Percentiles rank a stretch among this genome's conserved stretches.
phyloP scores from a whole-genome alignment of 2,797 vertebrate genomes.

The Melanogrammus aeglefinus region DNA sequence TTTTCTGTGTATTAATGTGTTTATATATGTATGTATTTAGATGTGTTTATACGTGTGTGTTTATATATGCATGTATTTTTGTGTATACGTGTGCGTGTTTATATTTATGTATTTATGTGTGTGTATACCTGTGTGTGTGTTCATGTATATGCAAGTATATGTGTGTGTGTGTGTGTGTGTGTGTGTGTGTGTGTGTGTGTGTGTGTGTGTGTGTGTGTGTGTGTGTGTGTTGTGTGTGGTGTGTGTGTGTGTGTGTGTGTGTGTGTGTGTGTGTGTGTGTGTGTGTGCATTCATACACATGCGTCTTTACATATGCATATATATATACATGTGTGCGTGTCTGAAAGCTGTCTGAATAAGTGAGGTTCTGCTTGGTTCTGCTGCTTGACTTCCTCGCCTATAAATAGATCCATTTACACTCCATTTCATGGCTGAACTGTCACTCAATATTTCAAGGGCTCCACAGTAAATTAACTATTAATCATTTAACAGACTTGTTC shows the following conservation, averaged over 20 bases:
- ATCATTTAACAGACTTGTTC: slow-evolving; percentile 53
- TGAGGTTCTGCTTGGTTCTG: slow-evolving; percentile 31
- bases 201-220: background rate
- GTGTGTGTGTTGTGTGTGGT: background rate
- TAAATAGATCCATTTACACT: slow-evolving; percentile 71
- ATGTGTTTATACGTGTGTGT: background rate
- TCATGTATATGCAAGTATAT: fast-evolving
- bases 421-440: slow-evolving; percentile 65
- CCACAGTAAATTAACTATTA: slow-evolving; percentile 64
- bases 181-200: background rate
- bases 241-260: background rate
- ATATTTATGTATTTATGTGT: background rate
- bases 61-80: background rate
- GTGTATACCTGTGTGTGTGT: background rate
- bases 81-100: background rate
- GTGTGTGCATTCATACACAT: background rate
- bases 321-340: slow-evolving; percentile 24
- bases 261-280: background rate
- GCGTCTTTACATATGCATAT: background rate
- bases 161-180: background rate
- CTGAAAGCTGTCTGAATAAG: slow-evolving; percentile 61
- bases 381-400: slow-evolving; percentile 59
- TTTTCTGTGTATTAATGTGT: background rate
- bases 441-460: slow-evolving; percentile 66
- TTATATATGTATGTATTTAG: background rate